These are phyloP conservation scores for Proterorhinus semilunaris DNA, from an alignment of 2,113 vertebrate species.

Conservation along the genomic window DNA sequence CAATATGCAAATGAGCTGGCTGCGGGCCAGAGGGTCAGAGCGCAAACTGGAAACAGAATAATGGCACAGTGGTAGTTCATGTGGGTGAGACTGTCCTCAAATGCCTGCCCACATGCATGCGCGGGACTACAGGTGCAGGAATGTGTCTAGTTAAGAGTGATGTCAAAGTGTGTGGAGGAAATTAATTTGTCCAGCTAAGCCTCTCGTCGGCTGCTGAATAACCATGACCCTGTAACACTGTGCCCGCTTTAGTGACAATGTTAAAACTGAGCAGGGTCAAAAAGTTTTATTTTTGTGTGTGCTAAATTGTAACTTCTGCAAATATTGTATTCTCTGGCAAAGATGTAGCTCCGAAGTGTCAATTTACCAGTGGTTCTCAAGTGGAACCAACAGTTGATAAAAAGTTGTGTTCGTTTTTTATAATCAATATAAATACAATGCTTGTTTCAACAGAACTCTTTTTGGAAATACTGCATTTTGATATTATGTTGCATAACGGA, in stretches of 20 bases:
- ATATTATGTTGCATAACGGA: too few species aligned
- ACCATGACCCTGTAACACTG: slow-evolving; percentile 11
- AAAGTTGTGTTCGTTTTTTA: too few species aligned
- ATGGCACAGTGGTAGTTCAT: slow-evolving; percentile 82
- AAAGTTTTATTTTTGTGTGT: too few species aligned
- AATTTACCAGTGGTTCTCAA: background rate
- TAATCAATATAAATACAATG: too few species aligned
- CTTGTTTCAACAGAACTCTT: too few species aligned
- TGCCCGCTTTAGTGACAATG: slow-evolving; percentile 12
- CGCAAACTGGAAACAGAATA: slow-evolving; percentile 92
- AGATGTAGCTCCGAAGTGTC: background rate
- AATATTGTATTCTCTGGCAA: slow-evolving; percentile 13
- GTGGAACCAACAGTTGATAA: too few species aligned
- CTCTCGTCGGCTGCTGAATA: slow-evolving; percentile 25
- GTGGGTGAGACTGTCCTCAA: slow-evolving; percentile 27
- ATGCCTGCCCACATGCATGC: slow-evolving; percentile 14
- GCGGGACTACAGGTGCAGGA: slow-evolving; percentile 6
- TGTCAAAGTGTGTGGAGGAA: background rate
- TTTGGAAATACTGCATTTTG: too few species aligned
- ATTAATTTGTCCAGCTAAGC: background rate
- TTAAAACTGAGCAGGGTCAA: background rate
- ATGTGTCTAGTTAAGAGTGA: slow-evolving; percentile 8
- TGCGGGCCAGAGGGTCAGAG: slow-evolving; percentile 88
- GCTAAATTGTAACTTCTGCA: slow-evolving; percentile 4
- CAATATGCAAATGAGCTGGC: slow-evolving; percentile 93